A percentile compares a stretch with the other conserved stretches of the same genome.
Evolutionary conservation across 2,797 vertebrate genomes (phyloP).

Genomic region (Tangara arthus): DNA sequence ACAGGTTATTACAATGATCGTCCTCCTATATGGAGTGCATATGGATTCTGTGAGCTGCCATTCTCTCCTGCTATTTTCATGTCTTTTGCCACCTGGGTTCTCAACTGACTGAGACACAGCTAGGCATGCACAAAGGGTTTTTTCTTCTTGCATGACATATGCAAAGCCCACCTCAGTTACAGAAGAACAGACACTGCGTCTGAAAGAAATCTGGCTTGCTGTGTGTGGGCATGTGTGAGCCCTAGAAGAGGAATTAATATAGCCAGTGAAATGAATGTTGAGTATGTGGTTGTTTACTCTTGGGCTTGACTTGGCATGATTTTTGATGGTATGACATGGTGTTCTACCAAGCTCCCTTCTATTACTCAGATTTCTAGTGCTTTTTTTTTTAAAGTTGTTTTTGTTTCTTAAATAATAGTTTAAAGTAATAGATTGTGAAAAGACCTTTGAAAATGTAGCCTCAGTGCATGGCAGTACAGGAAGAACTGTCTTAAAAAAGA

Average conservation of each 20-base stretch:
- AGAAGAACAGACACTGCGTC: background rate
- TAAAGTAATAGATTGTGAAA: background rate
- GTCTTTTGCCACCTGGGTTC: slow-evolving; percentile 43
- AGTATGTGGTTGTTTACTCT: background rate
- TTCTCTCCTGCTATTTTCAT: slow-evolving; percentile 31
- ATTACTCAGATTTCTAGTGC: background rate
- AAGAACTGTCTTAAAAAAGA: background rate
- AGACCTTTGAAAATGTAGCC: background rate
- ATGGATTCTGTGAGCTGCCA: slow-evolving; percentile 39
- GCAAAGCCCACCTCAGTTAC: background rate
- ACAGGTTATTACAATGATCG: slow-evolving; percentile 28
- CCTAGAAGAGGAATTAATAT: background rate
- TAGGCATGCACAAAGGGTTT: background rate
- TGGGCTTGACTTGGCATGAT: background rate
- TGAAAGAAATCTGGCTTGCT: background rate
- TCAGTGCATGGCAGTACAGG: background rate
- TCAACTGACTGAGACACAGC: background rate
- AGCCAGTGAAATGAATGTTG: background rate
- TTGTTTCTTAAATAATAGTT: background rate
- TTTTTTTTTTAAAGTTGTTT: rapidly evolving
- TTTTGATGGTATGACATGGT: background rate
- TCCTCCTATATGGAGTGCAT: background rate
- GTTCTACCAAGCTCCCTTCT: background rate
- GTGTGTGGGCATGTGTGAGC: background rate
- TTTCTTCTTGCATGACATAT: background rate